Base-by-base conservation (phyloP, 37 sponge, comb jelly and placozoan genomes). In the Hormiphora californensis region DNA sequence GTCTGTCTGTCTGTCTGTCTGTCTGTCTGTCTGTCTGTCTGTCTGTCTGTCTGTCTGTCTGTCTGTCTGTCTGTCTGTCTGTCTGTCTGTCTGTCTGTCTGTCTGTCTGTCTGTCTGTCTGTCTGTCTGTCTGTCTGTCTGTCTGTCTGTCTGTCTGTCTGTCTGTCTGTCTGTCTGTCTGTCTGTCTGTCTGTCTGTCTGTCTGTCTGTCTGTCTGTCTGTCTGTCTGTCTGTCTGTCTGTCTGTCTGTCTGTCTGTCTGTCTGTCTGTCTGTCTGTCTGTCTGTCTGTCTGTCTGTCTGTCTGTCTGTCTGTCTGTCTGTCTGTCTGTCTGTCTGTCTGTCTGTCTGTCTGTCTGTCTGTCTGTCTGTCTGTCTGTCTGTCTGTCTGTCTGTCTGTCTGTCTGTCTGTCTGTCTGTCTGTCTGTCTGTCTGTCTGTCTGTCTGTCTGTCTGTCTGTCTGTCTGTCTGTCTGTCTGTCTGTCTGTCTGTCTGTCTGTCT, bases 1-100 rank as follows among this genome's bases (percentile, higher is more conserved):
- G 63, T 62, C 63, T 62, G 63, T 62, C 63, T 62, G 63, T 62
- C 63, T 62, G 63, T 62, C 63, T 62, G 63, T 62, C 63, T 62
- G 63, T 62, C 63, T 62, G 63, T 62, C 63, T 62, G 63, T 62
- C 63, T 62, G 63, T 62, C 63, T 62, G 63, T 62, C 63, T 62
- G 63, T 62, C 63, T 62, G 63, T 62, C 63, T 62, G 63, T 62
- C 63, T 62, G 63, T 62, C 63, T 62, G 63, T 62, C 63, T 62
- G 63, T 62, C 63, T 62, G 63, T 62, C 63, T 62, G 63, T 62
- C 63, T 62, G 63, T 62, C 63, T 62, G 63, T 62, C 63, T 62
- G 63, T 62, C 63, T 62, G 63, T 62, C 63, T 62, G 63, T 62
- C 63, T 62, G 63, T 62, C 63, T 62, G 63, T 62, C 63, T 62